These are phyloP conservation scores for Crenichthys baileyi DNA, from an alignment of 2,797 vertebrate species.

Conservation along the genomic window DNA sequence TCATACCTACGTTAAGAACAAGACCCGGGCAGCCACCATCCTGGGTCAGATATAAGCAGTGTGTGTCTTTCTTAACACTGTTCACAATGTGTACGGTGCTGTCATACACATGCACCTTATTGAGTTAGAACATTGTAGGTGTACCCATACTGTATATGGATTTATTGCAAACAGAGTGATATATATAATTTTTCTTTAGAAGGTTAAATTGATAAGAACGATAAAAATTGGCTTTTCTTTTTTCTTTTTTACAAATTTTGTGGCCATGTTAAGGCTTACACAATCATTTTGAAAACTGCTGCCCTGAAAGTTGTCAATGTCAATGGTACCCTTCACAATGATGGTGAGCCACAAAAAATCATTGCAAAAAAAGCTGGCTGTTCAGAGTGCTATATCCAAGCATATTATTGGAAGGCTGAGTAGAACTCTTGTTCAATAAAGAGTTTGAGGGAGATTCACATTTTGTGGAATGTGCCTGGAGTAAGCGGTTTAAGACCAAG, in stretches of 20 bases:
- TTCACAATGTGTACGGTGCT: neutral
- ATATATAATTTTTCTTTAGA: neutral
- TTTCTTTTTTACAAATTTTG: neutral
- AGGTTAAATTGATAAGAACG: neutral
- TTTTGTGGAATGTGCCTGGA: neutral
- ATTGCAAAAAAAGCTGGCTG: neutral
- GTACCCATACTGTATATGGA: neutral
- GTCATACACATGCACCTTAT: slow-evolving; percentile 3
- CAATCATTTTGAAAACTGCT: neutral
- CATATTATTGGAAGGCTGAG: neutral
- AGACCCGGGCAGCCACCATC: slow-evolving; percentile 87
- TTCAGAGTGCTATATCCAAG: neutral
- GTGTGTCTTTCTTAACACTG: slow-evolving; percentile 10
- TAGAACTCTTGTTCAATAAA: neutral
- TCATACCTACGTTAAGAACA: slow-evolving; percentile 90
- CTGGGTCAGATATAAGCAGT: slow-evolving; percentile 81
- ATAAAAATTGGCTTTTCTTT: neutral
- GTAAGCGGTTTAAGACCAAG: neutral
- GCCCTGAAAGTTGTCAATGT: neutral
- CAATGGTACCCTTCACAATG: neutral
- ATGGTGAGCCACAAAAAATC: neutral
- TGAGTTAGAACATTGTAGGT: neutral
- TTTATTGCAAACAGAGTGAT: neutral
- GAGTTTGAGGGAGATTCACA: neutral
- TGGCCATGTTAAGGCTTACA: neutral